These are phyloP conservation scores for Hippocampus mohnikei DNA, from an alignment of 2,113 vertebrate genomes.

Conservation along the genomic window DNA sequence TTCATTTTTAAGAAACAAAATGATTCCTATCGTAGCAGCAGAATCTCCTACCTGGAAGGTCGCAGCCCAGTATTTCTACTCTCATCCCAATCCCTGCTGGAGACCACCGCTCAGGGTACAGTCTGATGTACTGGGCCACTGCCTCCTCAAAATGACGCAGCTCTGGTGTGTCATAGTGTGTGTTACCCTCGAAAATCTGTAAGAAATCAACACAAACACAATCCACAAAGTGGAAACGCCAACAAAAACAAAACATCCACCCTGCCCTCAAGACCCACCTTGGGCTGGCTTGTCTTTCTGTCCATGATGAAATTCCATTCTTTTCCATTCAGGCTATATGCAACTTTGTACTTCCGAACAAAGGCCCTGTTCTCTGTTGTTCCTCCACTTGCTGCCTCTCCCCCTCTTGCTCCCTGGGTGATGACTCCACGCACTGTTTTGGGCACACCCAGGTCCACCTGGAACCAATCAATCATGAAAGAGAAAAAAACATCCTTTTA, in stretches of 20 bases:
- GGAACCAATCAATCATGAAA: neutral
- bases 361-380: constrained; percentile 86
- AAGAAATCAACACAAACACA: neutral
- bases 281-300: constrained; percentile 82
- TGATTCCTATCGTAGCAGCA: neutral
- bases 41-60: constrained; percentile 84
- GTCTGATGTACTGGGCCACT: constrained; percentile 81
- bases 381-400: constrained; percentile 72
- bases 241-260: neutral
- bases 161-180: constrained; percentile 92
- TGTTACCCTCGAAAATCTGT: constrained; percentile 96
- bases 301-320: constrained; percentile 92
- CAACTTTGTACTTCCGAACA: constrained; percentile 91
- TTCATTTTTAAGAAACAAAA: too few relatives aligned
- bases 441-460: constrained; percentile 82
- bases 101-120: constrained; percentile 93
- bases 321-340: constrained; percentile 84
- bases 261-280: constrained; percentile 71
- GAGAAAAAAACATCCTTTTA: neutral
- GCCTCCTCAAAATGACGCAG: constrained; percentile 88
- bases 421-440: constrained; percentile 87
- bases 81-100: constrained; percentile 97
- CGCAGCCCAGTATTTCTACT: constrained; percentile 91
- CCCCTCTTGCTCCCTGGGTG: constrained; percentile 90
- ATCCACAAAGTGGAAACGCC: neutral